Base-by-base conservation (phyloP, 2,113 vertebrate genomes). In the Apaloderma vittatum region DNA sequence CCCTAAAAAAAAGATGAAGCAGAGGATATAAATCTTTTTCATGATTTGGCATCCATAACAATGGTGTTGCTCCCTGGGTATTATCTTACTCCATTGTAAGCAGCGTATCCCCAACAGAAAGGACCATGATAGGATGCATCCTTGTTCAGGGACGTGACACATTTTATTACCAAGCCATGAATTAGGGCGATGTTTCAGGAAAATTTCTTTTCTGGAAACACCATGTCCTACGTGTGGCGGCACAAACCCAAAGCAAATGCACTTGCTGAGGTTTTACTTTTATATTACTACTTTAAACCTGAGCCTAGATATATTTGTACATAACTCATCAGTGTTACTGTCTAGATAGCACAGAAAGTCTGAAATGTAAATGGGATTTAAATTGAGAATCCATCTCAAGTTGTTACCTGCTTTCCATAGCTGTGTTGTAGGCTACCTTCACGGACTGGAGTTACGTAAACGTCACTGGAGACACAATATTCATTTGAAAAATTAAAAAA, bases 91-190 rank as follows among this genome's bases (percentile, higher is more conserved):
- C 36, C 29, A 5, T 9, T 40, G 40, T 13, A 40, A 61, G 27
- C 36, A 57, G 8, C 5, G 8, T n/a, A 37, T 49, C 18, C 8
- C 51, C 7, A 0, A 0, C 34, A 57, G 43, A 61, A 59, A 37
- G 27, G 34, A 48, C 32, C 7, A 8, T 9, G 6, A 24, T 11
- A 37, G 30, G 55, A 29, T 62, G 4, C 30, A 45, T 37, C 36
- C 20, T 62, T 1, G 2, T 48, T 54, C 17, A 34, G 11, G 11
- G 57, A 36, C 7, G 3, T 23, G 43, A n/a, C 3, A 0, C 11
- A 4, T 61, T 55, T 79, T 80, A 34, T 59, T 71, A 51, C 55
- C 24, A 61, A 65, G 9, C 8, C 32, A 32, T 13, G 17, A 36
- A 61, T 66, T 65, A 48, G 55, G 46, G 23, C 0, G 3, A 12